Base-by-base conservation (phyloP, 2,797 vertebrate species). In the Orestias chungarensis region DNA sequence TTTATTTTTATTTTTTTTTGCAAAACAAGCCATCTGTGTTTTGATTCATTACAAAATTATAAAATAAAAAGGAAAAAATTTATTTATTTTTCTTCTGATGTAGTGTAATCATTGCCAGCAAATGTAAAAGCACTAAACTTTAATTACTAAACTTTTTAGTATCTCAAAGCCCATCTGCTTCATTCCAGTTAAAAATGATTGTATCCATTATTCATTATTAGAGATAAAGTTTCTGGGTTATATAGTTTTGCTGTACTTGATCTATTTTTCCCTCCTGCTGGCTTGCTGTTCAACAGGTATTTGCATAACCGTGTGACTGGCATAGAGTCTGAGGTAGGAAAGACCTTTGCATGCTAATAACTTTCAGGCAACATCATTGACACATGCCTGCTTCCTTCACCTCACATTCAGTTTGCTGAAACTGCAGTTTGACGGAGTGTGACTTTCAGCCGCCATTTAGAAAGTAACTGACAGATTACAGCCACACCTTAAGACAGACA, bases 331-430 rank as follows among this genome's bases (percentile, higher is more conserved):
- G 59, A 52, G 43, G 70, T 52, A 27, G 67, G 64, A 59, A n/a
- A 62, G 33, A 70, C 71, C 71, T 65, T 69, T 18, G 72, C 57
- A 80, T 71, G 62, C 64, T 54, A 73, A 74, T 78, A 75, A 64
- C 74, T 17, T 9, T 29, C 65, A 49, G 55, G 64, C 43, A 68
- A 64, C 73, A 71, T 73, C 12, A n/a, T 54, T 72, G 73, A 78
- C 73, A 78, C 75, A 70, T 75, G 75, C 73, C 83, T 71, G 68
- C 69, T 35, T 15, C 66, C 70, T 79, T 66, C 78, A 66, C 66
- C 69, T 76, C 70, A 14, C 52, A 31, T 42, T 72, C 61, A 67
- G 44, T 78, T 55, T 17, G 52, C 66, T 54, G 15, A 68, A 76
- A 57, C 62, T 70, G 57, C 64, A 75, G 38, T 59, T 55, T 73